phyloP scores from a whole-genome alignment of 37 sponge, comb jelly and placozoan species.

The Spongilla lacustris region DNA sequence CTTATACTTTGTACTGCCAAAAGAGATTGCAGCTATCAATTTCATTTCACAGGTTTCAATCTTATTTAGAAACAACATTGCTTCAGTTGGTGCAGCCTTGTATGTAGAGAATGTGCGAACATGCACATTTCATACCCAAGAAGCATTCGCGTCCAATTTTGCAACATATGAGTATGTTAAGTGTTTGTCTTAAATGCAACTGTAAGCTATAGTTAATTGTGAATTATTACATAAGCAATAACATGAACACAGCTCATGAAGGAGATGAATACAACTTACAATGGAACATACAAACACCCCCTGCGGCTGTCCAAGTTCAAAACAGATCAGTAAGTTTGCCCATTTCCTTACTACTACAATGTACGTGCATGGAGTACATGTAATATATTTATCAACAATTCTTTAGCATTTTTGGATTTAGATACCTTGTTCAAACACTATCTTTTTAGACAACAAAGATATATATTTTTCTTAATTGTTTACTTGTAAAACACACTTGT shows the following conservation, averaged over 20 bases:
- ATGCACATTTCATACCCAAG: slow-evolving; percentile 9
- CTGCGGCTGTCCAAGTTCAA: background rate
- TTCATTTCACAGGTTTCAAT: slow-evolving; percentile 18
- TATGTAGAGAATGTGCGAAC: slow-evolving; percentile 13
- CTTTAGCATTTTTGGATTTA: too few relatives aligned
- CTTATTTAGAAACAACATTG: slow-evolving; percentile 14
- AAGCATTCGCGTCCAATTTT: slow-evolving; percentile 34
- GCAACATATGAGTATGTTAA: slow-evolving; percentile 9
- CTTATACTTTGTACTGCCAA: too few relatives aligned
- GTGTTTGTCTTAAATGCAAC: too few relatives aligned
- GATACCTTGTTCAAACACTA: too few relatives aligned
- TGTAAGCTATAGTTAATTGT: too few relatives aligned
- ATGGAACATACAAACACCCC: background rate
- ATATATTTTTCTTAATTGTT: too few relatives aligned
- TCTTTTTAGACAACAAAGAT: too few relatives aligned
- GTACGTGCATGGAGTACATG: too few relatives aligned
- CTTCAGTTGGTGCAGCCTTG: slow-evolving; percentile 43
- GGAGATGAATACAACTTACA: background rate
- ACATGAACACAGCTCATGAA: background rate
- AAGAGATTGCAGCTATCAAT: too few relatives aligned
- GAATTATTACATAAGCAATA: background rate
- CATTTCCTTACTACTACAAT: too few relatives aligned
- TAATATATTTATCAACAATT: too few relatives aligned
- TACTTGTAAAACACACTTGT: too few relatives aligned
- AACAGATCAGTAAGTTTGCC: background rate